Base-by-base conservation (phyloP, 2,888 invertebrate genomes). In the Aphidoletes aphidimyza region DNA sequence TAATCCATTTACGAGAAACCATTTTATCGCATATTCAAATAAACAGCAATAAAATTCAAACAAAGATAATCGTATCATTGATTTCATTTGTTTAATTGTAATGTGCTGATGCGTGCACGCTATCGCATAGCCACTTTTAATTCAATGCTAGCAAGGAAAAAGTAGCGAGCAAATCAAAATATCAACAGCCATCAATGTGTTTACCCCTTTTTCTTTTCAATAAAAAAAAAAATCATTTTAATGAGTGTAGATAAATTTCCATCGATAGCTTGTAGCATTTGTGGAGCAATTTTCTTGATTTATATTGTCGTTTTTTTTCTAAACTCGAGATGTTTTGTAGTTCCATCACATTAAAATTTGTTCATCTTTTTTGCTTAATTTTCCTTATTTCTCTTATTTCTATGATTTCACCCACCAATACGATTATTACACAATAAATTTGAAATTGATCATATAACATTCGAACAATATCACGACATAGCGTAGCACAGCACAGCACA, bases 231-330 rank as follows among this genome's bases (percentile, higher is more conserved):
- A n/a, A n/a, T n/a, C n/a, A 54, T 26, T 2, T 36, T 78, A 1
- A 78, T 78, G 36, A 11, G 83, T 39, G 8, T 84, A 84, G 19
- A 83, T 83, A 54, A 83, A 84, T 37, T 45, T 83, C 39, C 81
- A 85, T 26, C 45, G 83, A 84, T 26, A 34, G 30, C 30, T 86
- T 54, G 54, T 26, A 26, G 6, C 2, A 11, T 54, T 26, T 54
- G 22, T 54, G 22, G 22, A 3, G 54, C 26, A 14, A 54, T 54
- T 54, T 22, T 14, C 26, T 47, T 47, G 47, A 47, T 2, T 47
- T 47, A 19, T 19, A 11, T 39, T 47, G 3, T 19, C 26, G 2
- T 26, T 5, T 6, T 26, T 42, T 9, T 42, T 42, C 42, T 42
- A 42, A 42, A 9, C 42, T 9, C 6, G 14, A 42, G 42, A 42